Conservation (phyloP, 1,140 invertebrate species). For the Pseudomyrmex gracilis region DNA sequence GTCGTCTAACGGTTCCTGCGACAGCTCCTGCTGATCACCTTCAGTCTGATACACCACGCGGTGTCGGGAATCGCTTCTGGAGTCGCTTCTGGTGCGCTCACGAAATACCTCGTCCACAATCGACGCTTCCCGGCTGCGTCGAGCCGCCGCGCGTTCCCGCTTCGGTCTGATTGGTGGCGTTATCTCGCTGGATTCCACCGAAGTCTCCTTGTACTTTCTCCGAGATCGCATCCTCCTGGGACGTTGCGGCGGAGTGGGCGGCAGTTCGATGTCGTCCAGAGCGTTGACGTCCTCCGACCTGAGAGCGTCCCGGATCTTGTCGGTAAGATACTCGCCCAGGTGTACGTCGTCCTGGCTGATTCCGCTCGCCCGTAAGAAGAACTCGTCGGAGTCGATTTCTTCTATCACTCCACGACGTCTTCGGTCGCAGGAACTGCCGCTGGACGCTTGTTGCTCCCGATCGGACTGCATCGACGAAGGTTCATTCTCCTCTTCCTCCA, state of each 20-base stretch:
- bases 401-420: conserved; percentile 89
- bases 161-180: conserved; percentile 77
- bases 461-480: conserved; percentile 80
- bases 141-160: conserved; percentile 71
- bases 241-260: conserved; percentile 72
- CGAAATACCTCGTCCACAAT: conserved; percentile 67
- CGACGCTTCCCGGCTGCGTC: conserved; percentile 80
- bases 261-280: conserved; percentile 83
- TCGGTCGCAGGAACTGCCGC: conserved; percentile 85
- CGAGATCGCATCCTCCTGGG: conserved; percentile 78
- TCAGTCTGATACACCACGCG: conserved; percentile 82
- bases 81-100: conserved; percentile 63
- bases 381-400: conserved; percentile 94
- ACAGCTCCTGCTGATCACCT: conserved; percentile 51
- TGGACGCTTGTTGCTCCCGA: conserved; percentile 83
- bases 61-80: conserved; percentile 76
- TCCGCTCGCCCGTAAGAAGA: conserved; percentile 92
- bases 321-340: conserved; percentile 90
- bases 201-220: conserved; percentile 77
- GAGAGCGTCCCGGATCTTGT: conserved; percentile 92
- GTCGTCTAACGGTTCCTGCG: conserved; percentile 79
- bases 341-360: conserved; percentile 93
- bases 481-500: conserved; percentile 75
- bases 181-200: conserved; percentile 65
- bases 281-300: conserved; percentile 88